Percentiles rank a stretch among this genome's conserved stretches.
phyloP scores from a whole-genome alignment of 2,888 invertebrate genomes.

The Pyrocoelia pectoralis region DNA sequence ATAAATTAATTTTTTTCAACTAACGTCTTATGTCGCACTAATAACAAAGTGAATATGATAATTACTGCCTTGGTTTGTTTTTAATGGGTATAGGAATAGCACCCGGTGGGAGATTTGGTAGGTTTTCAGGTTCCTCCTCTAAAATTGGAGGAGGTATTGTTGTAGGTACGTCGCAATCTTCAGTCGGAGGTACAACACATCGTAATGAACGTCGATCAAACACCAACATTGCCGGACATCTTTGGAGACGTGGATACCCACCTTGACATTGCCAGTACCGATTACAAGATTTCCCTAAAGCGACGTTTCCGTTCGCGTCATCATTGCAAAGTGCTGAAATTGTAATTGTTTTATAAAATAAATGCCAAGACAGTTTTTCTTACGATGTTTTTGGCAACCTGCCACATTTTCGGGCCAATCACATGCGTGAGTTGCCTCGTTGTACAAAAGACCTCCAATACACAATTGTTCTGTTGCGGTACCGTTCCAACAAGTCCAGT shows the following conservation, averaged over 20 bases:
- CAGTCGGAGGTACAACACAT: conserved; percentile 89
- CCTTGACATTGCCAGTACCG: conserved; percentile 95
- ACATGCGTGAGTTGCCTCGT: conserved; percentile 89
- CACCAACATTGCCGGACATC: conserved; percentile 90
- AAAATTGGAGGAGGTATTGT: conserved; percentile 73
- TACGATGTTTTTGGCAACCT: conserved; percentile 93
- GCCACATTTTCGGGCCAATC: conserved; percentile 95
- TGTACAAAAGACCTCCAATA: conserved; percentile 89
- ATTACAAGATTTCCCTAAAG: conserved; percentile 91
- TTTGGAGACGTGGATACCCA: conserved; percentile 88
- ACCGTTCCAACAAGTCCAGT: conserved; percentile 96
- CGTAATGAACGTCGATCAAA: conserved; percentile 82
- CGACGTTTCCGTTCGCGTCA: conserved; percentile 90
- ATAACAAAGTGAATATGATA: too few relatives aligned
- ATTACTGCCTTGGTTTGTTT: conserved; percentile 37
- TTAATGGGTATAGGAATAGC: conserved; percentile 56
- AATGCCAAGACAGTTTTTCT: conserved; percentile 59
- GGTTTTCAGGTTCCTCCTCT: conserved; percentile 59
- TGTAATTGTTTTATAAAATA: neutral
- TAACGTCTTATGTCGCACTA: too few relatives aligned
- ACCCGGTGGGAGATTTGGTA: conserved; percentile 58
- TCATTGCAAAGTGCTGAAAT: conserved; percentile 87
- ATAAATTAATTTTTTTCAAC: too few relatives aligned
- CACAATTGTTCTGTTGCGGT: conserved; percentile 92
- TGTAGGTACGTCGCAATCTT: conserved; percentile 86